Base-by-base conservation (phyloP, 2,888 invertebrate genomes). In the Pardosa pseudoannulata region DNA sequence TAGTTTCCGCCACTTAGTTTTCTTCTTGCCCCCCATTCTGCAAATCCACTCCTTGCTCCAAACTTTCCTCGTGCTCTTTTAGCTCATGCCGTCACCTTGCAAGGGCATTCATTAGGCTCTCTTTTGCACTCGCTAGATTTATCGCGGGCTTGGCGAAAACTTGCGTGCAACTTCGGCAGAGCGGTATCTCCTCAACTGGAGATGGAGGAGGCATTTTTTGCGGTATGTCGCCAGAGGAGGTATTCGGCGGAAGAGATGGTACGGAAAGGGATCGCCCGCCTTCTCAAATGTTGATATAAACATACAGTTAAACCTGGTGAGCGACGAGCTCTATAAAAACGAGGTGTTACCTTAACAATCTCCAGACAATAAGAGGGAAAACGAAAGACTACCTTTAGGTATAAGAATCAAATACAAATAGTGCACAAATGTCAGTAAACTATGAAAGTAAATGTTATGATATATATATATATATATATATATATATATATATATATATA, bases 1-100 rank as follows among this genome's bases (percentile, higher is more conserved):
- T 32, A 82, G 62, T 70, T 82, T 82, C 29, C 75, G 68, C 82
- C 82, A 82, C 46, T 82, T 82, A 11, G 75, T 82, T 70, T 82
- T 82, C 75, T 75, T 75, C 28, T 75, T 82, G 16, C 82, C 82
- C 23, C 82, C 82, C 82, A 82, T 82, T 27, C 67, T 29, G 23
- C 16, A 72, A 19, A 46, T 27, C 67, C 13, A 19, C 67, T 67
- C 32, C 50, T 73, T 29, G 27, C 68, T 62, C 72, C 72, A 41
- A 46, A 31, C 41, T 31, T 41, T 41, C 32, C 64, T 32, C 13
- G n/a, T 32, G 64, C 27, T 46, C 32, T 62, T n/a, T 46, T 41
- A 29, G 56, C n/a, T 31, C 65, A 56, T 74, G 39, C 36, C 73
- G 27, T 73, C 65, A 74, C 73, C 80, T 80, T 74, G 46, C 73